Percentiles rank a stretch among this genome's conserved stretches.
Evolutionary conservation across 1,140 invertebrate species (phyloP).

Genomic region (Acyrthosiphon pisum): DNA sequence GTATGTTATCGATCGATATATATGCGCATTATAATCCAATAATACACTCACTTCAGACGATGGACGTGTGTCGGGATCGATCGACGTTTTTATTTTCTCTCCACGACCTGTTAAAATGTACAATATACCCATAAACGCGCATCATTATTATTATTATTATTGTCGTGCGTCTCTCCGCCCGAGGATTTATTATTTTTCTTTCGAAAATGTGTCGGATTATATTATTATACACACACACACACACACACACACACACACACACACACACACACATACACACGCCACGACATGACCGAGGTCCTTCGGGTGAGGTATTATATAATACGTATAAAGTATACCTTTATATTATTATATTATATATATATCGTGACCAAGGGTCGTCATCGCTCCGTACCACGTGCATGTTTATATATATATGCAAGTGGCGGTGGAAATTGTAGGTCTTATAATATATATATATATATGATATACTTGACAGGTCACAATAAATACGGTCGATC

Average conservation of each 20-base stretch:
- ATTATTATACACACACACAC: background rate
- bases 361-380: constrained; percentile 40
- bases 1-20: background rate
- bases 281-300: background rate
- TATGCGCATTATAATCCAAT: background rate
- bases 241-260: background rate
- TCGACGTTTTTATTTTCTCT: background rate
- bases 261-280: background rate
- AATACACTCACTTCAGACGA: background rate
- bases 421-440: background rate
- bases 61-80: background rate
- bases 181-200: constrained; percentile 29
- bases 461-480: constrained; percentile 25
- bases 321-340: background rate
- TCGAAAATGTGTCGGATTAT: constrained; percentile 36
- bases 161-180: background rate
- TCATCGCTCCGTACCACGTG: background rate
- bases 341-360: constrained; percentile 24
- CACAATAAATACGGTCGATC: constrained; percentile 40
- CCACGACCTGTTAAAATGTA: background rate
- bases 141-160: background rate
- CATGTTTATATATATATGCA: background rate
- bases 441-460: background rate
- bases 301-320: constrained; percentile 24
- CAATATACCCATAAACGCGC: background rate